Percentiles rank a stretch among this genome's conserved stretches.
Evolutionary conservation across 2,797 vertebrate genomes (phyloP).

Genomic region (Chaenodraco wilsoni): DNA sequence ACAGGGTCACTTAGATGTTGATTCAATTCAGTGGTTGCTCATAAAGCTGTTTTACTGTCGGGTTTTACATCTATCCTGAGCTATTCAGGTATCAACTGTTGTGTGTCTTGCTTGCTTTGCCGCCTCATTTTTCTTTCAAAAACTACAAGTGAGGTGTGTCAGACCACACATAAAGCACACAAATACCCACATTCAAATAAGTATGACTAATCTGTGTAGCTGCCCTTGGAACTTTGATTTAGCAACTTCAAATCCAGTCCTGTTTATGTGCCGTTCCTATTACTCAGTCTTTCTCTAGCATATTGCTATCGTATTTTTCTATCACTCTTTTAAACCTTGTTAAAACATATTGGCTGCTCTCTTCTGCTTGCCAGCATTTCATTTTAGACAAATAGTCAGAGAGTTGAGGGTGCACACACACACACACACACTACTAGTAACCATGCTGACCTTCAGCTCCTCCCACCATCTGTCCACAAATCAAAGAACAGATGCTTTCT

Average conservation of each 20-base stretch:
- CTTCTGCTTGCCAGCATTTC: conserved; percentile 35
- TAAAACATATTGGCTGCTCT: conserved; percentile 38
- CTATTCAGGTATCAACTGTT: conserved; percentile 20
- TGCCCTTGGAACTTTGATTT: conserved; percentile 22
- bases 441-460: conserved; percentile 76
- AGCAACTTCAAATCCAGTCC: conserved; percentile 20
- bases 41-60: conserved; percentile 9
- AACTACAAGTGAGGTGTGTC: conserved; percentile 17
- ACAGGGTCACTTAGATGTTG: not conserved
- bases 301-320: conserved; percentile 33
- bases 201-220: conserved; percentile 27
- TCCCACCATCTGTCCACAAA: conserved; percentile 78
- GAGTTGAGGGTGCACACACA: conserved; percentile 11
- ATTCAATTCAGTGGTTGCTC: conserved; percentile 11
- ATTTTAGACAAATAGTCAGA: conserved; percentile 39
- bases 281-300: not conserved
- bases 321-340: conserved; percentile 33
- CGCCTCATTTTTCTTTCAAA: not conserved
- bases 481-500: conserved; percentile 78
- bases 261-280: conserved; percentile 4
- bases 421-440: conserved; percentile 31
- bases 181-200: conserved; percentile 30
- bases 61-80: conserved; percentile 5
- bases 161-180: conserved; percentile 23
- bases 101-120: conserved; percentile 9